These are phyloP conservation scores for Andricus quercusramuli DNA, from an alignment of 2,888 invertebrate genomes.

Conservation along the genomic window DNA sequence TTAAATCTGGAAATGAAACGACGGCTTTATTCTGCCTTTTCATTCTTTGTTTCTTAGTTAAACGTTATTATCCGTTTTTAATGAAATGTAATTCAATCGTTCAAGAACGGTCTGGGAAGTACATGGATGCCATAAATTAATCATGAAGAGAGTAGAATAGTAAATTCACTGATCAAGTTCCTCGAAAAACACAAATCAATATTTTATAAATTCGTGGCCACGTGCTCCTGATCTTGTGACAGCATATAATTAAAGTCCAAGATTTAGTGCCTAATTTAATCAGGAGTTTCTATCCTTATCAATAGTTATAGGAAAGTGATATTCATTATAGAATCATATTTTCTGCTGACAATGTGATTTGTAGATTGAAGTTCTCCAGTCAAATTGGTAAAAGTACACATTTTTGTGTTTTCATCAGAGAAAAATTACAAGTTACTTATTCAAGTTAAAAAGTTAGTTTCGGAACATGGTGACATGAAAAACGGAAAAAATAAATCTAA, in stretches of 20 bases:
- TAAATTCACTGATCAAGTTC: neutral
- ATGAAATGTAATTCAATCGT: neutral
- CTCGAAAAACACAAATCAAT: constrained; percentile 7
- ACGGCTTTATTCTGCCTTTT: neutral
- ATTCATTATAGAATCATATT: neutral
- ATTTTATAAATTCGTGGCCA: constrained; percentile 9
- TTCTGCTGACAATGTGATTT: no score
- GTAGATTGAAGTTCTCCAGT: no score
- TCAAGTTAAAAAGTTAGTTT: no score
- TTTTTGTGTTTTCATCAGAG: no score
- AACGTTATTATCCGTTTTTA: neutral
- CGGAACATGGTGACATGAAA: no score
- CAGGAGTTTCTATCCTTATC: neutral
- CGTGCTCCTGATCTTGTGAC: neutral
- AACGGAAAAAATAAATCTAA: no score
- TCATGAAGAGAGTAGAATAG: constrained; percentile 3
- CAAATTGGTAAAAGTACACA: no score
- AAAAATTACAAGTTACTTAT: no score
- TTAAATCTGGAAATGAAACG: constrained; percentile 10
- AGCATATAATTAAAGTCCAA: constrained; percentile 2
- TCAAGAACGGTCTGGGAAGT: neutral
- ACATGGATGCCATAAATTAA: neutral
- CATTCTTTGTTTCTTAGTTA: neutral
- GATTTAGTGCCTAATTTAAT: neutral
- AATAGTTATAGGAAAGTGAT: neutral